Base-by-base conservation (phyloP, 2,888 invertebrate genomes). In the Yponomeuta malinellus region DNA sequence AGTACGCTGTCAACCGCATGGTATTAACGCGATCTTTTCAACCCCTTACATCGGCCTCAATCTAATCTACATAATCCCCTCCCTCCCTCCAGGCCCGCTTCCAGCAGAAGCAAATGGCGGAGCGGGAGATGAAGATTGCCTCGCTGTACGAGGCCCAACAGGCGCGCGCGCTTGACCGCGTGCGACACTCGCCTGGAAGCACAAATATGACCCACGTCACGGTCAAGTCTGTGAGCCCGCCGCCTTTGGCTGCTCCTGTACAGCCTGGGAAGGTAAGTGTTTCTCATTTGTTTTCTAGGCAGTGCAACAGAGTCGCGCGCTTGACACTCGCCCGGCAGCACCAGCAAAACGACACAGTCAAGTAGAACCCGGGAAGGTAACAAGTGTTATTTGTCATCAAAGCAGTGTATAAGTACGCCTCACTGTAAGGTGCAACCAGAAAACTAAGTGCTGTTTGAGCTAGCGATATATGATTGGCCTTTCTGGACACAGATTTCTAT, bases 51-150 rank as follows among this genome's bases (percentile, higher is more conserved):
- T 23, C 23, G 23, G 23, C 23, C 23, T 23, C 23, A 23, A 23
- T 23, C 23, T 23, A 23, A 23, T 23, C 23, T 23, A 23, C 23
- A 23, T 23, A 23, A 43, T 43, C 43, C 43, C 43, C 65, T 65
- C n/a, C 10, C 3, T 65, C 12, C 2, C 90, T 86, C 4, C 92
- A 97, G 97, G 96, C 97, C 74, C 94, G 95, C 73, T 97, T 96
- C 86, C 97, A 97, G 82, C 96, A 96, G 84, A 96, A 95, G 79
- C 96, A 96, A 79, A 93, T 96, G 85, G 95, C 95, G 82, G 96
- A 97, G 83, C 95, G 96, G 75, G 96, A 97, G 82, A 93, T 95
- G 86, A 96, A 96, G 79, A 94, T 96, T 72, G 91, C 96, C 63
- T 94, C 94, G 74, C 92, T 95, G 74, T 94, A 94, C 85, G 94